phyloP scores from a whole-genome alignment of 2,888 invertebrate species.

The Eristalinus aeneus region DNA sequence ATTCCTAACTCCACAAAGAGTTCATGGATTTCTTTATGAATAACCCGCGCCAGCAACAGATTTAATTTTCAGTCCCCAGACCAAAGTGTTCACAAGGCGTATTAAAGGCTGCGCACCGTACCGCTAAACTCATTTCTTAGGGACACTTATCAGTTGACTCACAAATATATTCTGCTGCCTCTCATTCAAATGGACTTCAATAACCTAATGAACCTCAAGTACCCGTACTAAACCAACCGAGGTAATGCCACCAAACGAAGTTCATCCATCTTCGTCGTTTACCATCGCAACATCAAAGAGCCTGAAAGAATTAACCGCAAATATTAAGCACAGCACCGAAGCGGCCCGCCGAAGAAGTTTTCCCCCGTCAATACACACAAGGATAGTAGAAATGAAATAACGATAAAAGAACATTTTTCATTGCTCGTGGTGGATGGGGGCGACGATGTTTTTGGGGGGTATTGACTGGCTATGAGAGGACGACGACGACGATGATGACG shows the following conservation, averaged over 20 bases:
- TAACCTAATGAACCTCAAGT: slow-evolving; percentile 29
- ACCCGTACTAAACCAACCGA: neutral
- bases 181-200: neutral
- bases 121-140: no score
- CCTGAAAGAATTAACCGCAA: neutral
- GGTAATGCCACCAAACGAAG: neutral
- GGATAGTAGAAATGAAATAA: slow-evolving; percentile 10
- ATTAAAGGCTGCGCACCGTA: no score
- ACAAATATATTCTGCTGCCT: neutral
- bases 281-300: slow-evolving; percentile 11
- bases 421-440: neutral
- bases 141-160: no score
- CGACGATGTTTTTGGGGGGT: neutral
- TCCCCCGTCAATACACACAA: neutral
- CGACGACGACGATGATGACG: neutral
- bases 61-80: no score
- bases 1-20: no score
- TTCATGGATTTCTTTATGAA: no score
- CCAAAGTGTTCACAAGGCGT: no score
- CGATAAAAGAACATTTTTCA: slow-evolving; percentile 15
- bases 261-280: neutral
- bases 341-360: neutral
- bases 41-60: no score
- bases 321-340: neutral
- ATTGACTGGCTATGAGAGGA: neutral